Conservation (phyloP, 2,888 invertebrate species). For the Limnephilus lunatus region DNA sequence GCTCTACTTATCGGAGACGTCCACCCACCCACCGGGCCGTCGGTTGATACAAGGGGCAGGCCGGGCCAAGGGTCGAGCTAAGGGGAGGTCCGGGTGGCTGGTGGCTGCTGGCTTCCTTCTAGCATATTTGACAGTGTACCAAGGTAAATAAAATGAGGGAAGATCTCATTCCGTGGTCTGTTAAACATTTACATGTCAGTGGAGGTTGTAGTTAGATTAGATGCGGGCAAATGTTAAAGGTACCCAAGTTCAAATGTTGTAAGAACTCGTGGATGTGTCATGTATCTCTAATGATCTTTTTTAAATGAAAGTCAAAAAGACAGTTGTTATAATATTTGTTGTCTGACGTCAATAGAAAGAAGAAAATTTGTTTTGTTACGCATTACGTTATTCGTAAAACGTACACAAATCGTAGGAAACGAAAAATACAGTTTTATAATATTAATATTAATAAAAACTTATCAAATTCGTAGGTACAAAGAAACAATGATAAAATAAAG, state of each 20-base stretch:
- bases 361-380: too few relatives aligned
- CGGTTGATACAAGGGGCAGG: slow-evolving; percentile 26
- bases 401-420: too few relatives aligned
- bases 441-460: too few relatives aligned
- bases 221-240: slow-evolving; percentile 49
- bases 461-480: too few relatives aligned
- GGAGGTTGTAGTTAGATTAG: slow-evolving; percentile 61
- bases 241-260: slow-evolving; percentile 11
- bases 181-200: slow-evolving; percentile 67
- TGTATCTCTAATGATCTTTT: neutral
- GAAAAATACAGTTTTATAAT: too few relatives aligned
- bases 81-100: neutral
- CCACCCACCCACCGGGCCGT: slow-evolving; percentile 35
- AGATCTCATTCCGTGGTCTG: slow-evolving; percentile 67
- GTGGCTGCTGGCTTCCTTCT: slow-evolving; percentile 35
- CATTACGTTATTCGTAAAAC: too few relatives aligned
- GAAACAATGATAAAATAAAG: too few relatives aligned
- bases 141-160: slow-evolving; percentile 67
- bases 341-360: too few relatives aligned
- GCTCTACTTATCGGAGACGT: slow-evolving; percentile 39
- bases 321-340: too few relatives aligned
- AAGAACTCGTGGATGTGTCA: neutral
- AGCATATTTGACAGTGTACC: slow-evolving; percentile 63
- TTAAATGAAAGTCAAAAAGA: neutral
- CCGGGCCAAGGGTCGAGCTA: neutral